These are phyloP conservation scores for Heloderma charlesbogerti DNA, from an alignment of 2,113 vertebrate species.

Conservation along the genomic window DNA sequence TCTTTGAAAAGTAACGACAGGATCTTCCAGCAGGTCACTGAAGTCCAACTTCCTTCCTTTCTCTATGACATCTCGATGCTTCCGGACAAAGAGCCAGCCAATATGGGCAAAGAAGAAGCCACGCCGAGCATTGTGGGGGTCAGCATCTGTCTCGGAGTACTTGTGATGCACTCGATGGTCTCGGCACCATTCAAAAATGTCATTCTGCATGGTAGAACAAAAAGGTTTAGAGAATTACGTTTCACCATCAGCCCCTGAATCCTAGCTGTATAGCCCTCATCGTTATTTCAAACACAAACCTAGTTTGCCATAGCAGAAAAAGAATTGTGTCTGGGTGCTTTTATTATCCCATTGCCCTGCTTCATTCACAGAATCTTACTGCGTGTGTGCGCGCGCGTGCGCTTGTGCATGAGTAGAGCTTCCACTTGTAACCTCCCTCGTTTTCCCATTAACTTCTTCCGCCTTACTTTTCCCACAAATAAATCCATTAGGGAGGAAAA, in stretches of 20 bases:
- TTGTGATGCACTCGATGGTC: conserved; percentile 84
- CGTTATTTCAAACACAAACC: not conserved
- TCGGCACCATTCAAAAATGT: conserved; percentile 82
- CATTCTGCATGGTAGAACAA: conserved; percentile 66
- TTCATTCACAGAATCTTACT: no score
- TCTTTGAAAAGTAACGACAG: conserved; percentile 80
- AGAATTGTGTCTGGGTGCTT: not conserved
- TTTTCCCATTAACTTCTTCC: no score
- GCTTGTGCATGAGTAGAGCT: no score
- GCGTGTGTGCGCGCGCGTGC: no score
- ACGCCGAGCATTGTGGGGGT: conserved; percentile 77
- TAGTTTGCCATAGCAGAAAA: not conserved
- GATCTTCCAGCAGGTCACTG: conserved; percentile 79
- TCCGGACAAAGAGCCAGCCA: conserved; percentile 81
- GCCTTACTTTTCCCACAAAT: not conserved
- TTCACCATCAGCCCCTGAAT: no score
- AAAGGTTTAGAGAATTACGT: rapidly evolving
- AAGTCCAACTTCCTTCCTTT: conserved; percentile 81
- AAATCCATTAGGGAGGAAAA: not conserved
- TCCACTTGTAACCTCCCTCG: no score
- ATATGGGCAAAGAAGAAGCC: conserved; percentile 85
- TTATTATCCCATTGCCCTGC: no score
- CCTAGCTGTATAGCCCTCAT: not conserved
- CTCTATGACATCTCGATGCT: conserved; percentile 81
- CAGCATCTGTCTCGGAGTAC: conserved; percentile 80